phyloP scores from a whole-genome alignment of 2,888 invertebrate species.

The Hylaea fasciaria region DNA sequence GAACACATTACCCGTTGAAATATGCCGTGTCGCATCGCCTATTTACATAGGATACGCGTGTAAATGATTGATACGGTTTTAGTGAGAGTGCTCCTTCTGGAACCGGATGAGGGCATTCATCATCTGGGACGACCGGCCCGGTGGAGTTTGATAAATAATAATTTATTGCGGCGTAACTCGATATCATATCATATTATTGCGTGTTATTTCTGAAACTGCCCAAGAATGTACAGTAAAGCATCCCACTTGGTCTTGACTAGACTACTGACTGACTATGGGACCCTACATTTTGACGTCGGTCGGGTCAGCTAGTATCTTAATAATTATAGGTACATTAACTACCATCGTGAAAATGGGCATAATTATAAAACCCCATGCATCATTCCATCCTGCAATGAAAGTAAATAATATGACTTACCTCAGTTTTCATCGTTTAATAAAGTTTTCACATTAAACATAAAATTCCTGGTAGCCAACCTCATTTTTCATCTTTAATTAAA shows the following conservation, averaged over 20 bases:
- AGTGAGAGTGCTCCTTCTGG: slow-evolving; percentile 49
- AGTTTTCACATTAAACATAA: slow-evolving; percentile 25
- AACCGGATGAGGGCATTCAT: slow-evolving; percentile 71
- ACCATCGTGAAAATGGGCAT: too few relatives aligned
- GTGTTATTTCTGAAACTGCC: too few relatives aligned
- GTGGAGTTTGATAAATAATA: slow-evolving; percentile 63
- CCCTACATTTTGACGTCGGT: too few relatives aligned
- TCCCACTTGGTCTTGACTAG: too few relatives aligned
- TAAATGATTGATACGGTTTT: slow-evolving; percentile 77
- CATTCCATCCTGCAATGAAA: slow-evolving; percentile 2
- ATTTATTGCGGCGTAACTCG: slow-evolving; percentile 34
- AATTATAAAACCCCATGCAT: not conserved
- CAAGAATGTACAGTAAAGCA: too few relatives aligned
- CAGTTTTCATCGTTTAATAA: slow-evolving; percentile 7
- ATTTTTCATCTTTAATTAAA: slow-evolving; percentile 44
- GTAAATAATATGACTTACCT: not conserved
- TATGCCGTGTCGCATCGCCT: slow-evolving; percentile 55
- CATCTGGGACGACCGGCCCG: slow-evolving; percentile 58
- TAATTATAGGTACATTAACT: too few relatives aligned
- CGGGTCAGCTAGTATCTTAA: too few relatives aligned
- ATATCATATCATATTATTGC: not conserved
- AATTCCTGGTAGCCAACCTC: slow-evolving; percentile 30
- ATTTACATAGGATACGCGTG: slow-evolving; percentile 71
- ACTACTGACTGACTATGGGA: too few relatives aligned
- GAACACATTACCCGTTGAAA: slow-evolving; percentile 30